Base-by-base conservation (phyloP, 2,888 invertebrate genomes). In the Loripinus fragilis region DNA sequence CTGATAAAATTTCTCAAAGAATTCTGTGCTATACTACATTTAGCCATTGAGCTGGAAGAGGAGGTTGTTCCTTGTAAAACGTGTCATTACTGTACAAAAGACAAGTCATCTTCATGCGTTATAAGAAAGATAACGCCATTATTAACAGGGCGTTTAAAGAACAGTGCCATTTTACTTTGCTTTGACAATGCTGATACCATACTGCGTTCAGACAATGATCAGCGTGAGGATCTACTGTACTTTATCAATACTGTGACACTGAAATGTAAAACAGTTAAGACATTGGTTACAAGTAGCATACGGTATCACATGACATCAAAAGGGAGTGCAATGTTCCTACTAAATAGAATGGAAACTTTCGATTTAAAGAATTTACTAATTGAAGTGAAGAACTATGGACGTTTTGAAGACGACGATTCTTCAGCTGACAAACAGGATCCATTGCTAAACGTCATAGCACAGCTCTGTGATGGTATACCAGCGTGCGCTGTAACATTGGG, bases 171-270 rank as follows among this genome's bases (percentile, higher is more conserved):
- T 20, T 23, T 60, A 60, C 15, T 60, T 2, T 60, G 33, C 28
- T 60, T 60, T 33, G 60, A 60, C 28, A 60, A 60, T 60, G 60
- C 60, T 10, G 60, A 60, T 20, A 60, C 30, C 1, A 33, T 60
- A 12, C 20, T 30, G 20, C 7, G 10, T 1, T 60, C 60, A 33
- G 17, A 30, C 1, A n/a, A n/a, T n/a, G n/a, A n/a, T n/a, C 28
- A 33, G 20, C 8, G 20, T 33, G 20, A 30, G 33, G 15, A 33
- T 20, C 33, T 60, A 17, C 33, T 60, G 30, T 20, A 30, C 8
- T 30, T 60, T 33, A 2, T 30, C 10, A 33, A 60, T 5, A 60
- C 33, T 17, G 23, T 33, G 3, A 60, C 60, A 17, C 5, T 10
- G 10, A 60, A 33, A 23, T 8, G 33, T 10, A 30, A 30, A 33